Evolutionary conservation across 1,140 invertebrate genomes (phyloP), one percentile per base, ranked within the genome.

Genomic region (Drosophila micromelanica): DNA sequence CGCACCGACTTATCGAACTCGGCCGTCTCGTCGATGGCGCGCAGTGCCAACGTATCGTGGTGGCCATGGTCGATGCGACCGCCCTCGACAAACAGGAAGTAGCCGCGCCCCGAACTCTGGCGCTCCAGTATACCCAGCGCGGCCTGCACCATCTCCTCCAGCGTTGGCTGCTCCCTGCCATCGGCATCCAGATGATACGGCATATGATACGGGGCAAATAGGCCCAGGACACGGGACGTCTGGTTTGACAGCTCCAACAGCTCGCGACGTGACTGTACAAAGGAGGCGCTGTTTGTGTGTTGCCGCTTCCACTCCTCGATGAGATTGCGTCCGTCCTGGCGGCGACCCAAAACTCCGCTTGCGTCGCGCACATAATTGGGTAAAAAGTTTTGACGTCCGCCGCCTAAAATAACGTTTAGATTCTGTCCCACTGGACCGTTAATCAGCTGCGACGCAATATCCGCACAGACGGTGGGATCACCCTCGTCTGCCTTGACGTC

Each of bases 51-150:
- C 46, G 93, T 94, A 48, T 94, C 93, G 74, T 96, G 96, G 87
- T 97, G 96, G 1, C 94, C 96, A 60, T 95, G 94, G 92, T 96
- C 95, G 57, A 97, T 96, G 77, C 94, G 93, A 4, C 95, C 96
- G 56, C 94, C 95, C 92, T 95, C 95, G 2, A 95, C 93, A 55
- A 95, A 94, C 0, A 95, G 91, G 38, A 95, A 94, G 72, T 92
- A 95, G 20, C 96, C 96, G 7, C 95, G 94, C n/a, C 96, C 96
- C 12, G 96, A 96, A 15, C 95, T 94, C 20, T 91, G 57, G 57
- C 95, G 94, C 11, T 93, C 91, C 1, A 98, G 92, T 2, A 97
- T 93, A 56, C 94, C 93, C 15, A 97, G 94, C 0, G 97, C 96
- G 43, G 94, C 94, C 74, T 94, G 92, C 1, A 95, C 96, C 96